These are phyloP conservation scores for Pachyrhynchus sulphureomaculatus DNA, from an alignment of 1,140 invertebrate species.

Conservation along the genomic window DNA sequence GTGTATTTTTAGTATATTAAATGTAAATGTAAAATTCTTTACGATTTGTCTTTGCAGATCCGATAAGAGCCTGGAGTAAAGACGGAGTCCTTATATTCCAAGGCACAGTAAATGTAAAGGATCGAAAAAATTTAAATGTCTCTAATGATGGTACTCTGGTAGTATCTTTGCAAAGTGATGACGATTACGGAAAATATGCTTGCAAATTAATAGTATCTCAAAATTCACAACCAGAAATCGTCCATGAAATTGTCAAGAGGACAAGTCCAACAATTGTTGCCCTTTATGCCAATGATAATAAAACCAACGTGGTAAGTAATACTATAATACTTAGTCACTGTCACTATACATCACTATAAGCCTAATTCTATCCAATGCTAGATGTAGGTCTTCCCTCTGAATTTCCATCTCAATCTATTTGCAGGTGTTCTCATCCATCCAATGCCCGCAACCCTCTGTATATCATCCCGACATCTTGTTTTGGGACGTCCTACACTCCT, in stretches of 20 bases:
- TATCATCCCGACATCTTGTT: no score
- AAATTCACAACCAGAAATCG: background rate
- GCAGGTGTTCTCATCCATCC: no score
- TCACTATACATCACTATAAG: no score
- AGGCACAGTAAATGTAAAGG: background rate
- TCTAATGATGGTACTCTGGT: slow-evolving; percentile 2
- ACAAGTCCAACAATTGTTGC: background rate
- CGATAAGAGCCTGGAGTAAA: background rate
- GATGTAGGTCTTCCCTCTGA: no score
- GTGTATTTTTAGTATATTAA: no score
- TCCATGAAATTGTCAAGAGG: slow-evolving; percentile 1
- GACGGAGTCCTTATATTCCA: slow-evolving; percentile 4
- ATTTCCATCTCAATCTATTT: no score
- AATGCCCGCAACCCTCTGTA: no score
- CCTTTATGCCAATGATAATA: background rate
- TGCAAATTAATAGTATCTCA: slow-evolving; percentile 2
- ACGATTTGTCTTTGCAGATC: background rate
- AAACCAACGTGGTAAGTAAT: slow-evolving; percentile 15
- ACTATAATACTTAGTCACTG: background rate
- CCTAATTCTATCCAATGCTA: no score
- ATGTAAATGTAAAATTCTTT: no score
- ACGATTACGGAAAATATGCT: slow-evolving; percentile 13
- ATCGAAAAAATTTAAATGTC: slow-evolving; percentile 1
- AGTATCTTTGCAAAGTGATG: background rate
- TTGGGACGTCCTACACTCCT: no score